phyloP scores from a whole-genome alignment of 2,888 invertebrate species.

The Panopea generosa region DNA sequence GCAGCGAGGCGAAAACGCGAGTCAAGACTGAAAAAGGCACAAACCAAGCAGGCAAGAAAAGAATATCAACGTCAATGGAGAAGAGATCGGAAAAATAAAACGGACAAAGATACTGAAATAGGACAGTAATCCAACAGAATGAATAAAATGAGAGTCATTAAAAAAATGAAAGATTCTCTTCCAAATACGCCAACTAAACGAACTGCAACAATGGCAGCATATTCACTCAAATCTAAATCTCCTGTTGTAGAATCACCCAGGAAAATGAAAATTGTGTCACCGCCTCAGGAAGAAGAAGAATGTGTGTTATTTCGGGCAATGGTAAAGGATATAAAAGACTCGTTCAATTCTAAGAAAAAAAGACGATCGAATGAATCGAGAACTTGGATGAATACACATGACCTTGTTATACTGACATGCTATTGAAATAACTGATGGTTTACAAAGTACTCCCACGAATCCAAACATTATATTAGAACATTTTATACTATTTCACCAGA shows the following conservation, averaged over 20 bases:
- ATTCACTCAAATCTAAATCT: constrained; percentile 20
- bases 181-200: constrained; percentile 19
- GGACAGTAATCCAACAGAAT: no score
- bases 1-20: no score
- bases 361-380: constrained; percentile 24
- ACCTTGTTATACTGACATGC: constrained; percentile 36
- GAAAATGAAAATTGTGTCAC: constrained; percentile 3
- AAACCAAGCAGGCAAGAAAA: no score
- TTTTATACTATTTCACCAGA: constrained; percentile 38
- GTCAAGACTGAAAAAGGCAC: no score
- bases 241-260: constrained; percentile 16
- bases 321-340: constrained; percentile 13
- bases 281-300: constrained; percentile 7
- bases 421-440: constrained; percentile 25
- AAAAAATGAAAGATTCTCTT: constrained; percentile 18
- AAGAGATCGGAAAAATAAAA: no score
- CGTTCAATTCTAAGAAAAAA: constrained; percentile 13
- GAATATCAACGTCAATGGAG: no score
- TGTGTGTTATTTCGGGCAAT: neutral
- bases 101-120: no score
- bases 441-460: constrained; percentile 26
- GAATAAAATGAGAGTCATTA: neutral
- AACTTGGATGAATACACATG: no score
- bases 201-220: constrained; percentile 24
- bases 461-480: constrained; percentile 36